phyloP scores from a whole-genome alignment of 2,888 invertebrate species.

The Cataglyphis albicans region DNA sequence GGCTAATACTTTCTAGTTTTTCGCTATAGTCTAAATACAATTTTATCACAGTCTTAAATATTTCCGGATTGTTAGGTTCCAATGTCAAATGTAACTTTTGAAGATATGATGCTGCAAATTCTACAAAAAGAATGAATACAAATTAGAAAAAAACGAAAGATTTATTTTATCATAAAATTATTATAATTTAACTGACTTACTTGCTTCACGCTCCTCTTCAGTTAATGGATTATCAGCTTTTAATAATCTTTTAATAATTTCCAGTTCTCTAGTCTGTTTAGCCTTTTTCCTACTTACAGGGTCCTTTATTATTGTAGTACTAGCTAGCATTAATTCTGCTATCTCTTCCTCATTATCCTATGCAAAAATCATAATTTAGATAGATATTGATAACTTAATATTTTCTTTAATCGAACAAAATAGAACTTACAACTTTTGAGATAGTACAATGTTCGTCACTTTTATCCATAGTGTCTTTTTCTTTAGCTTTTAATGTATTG shows the following conservation, averaged over 20 bases:
- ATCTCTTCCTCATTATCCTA: constrained; percentile 88
- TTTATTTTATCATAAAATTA: constrained; percentile 31
- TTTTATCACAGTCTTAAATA: constrained; percentile 78
- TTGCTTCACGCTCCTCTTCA: constrained; percentile 86
- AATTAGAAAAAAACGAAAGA: constrained; percentile 14
- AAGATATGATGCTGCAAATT: constrained; percentile 82
- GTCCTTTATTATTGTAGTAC: constrained; percentile 86
- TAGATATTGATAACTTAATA: constrained; percentile 39
- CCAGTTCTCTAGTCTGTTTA: constrained; percentile 87
- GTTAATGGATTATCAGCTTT: constrained; percentile 86
- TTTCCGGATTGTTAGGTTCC: constrained; percentile 79
- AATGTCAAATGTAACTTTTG: constrained; percentile 81
- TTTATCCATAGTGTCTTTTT: constrained; percentile 75
- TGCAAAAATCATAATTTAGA: constrained; percentile 8
- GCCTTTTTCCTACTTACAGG: constrained; percentile 86
- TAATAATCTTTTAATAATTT: constrained; percentile 87
- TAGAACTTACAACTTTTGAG: constrained; percentile 69
- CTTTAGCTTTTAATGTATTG: constrained; percentile 73
- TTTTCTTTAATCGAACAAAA: constrained; percentile 17
- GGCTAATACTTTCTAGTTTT: constrained; percentile 77
- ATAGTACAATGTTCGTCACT: constrained; percentile 65
- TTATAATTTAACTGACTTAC: constrained; percentile 80
- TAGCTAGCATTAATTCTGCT: constrained; percentile 88
- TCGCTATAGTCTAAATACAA: constrained; percentile 81
- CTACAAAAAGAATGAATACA: constrained; percentile 68